Evolutionary conservation across 2,888 invertebrate genomes (phyloP), one percentile per base, ranked within the genome.

Genomic region (Odontothrips loti): DNA sequence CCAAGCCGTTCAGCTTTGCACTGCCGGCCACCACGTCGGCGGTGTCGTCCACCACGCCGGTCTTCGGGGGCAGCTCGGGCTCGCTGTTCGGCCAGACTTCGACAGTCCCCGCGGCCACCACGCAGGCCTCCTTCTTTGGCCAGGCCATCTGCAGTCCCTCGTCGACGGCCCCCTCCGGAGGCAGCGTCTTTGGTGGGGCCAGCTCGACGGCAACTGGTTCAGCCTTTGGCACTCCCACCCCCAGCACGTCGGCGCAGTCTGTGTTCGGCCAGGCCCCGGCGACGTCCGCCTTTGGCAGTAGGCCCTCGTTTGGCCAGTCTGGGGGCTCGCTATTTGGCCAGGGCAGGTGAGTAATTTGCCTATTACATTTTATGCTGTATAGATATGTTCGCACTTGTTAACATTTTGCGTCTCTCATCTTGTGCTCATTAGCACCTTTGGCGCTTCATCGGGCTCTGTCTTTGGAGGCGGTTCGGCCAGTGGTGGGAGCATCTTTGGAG

Each of bases 241-340:
- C 58, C 47, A 75, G 23, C 82, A 82, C 48, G 27, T 79, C 79
- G 79, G 81, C 80, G 85, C 83, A 84, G 80, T 81, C 86, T 10
- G 80, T 84, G 1, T 87, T 87, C 83, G 86, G 86, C 27, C 86
- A 86, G 80, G 83, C 82, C 81, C 79, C 79, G 15, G 29, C 58
- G 15, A 47, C 81, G 29, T 82, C 83, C 12, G 51, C 81, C 20
- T 83, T 83, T 79, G 83, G 83, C 34, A 68, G 68, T 1, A 68
- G 75, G 29, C 80, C 82, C 27, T 79, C 80, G 29, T 81, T 82
- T 51, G 82, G 82, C 27, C 82, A 82, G 27, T 81, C 81, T 80
- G 82, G 83, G 23, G 83, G 83, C 27, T 83, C 84, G 1, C 47
- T 84, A 2, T 84, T 84, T 80, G 83, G 83, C 58, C 83, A 84